Evolutionary conservation across 2,113 vertebrate species (phyloP).

Genomic region (Alectura lathami): DNA sequence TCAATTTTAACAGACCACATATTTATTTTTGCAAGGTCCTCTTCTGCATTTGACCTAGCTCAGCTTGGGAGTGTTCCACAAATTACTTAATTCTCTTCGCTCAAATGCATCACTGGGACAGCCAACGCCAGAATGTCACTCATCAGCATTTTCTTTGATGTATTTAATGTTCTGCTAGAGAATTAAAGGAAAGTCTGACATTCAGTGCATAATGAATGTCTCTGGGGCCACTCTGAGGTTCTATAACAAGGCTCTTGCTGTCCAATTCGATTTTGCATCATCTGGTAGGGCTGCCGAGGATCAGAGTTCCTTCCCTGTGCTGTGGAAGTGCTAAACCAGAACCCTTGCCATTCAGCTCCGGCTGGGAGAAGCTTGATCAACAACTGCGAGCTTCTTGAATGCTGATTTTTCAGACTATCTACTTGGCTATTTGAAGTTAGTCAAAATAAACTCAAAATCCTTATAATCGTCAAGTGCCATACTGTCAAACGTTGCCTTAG

Average conservation of each 20-base stretch:
- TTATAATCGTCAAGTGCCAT: neutral
- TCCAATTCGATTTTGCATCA: neutral
- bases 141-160: slow-evolving; percentile 20
- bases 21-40: neutral
- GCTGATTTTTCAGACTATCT: neutral
- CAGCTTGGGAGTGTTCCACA: neutral
- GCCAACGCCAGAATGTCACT: neutral
- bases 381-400: neutral
- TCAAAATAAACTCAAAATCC: neutral
- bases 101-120: neutral
- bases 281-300: neutral
- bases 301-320: neutral
- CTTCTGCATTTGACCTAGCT: neutral
- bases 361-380: neutral
- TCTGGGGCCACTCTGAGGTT: neutral
- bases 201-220: slow-evolving; percentile 24
- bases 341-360: neutral
- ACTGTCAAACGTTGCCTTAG: neutral
- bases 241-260: neutral
- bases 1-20: neutral
- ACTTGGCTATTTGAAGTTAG: neutral
- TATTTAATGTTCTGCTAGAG: slow-evolving; percentile 37
- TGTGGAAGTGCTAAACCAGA: neutral
- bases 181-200: slow-evolving; percentile 14
- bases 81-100: neutral